Evolutionary conservation across 1,140 invertebrate genomes (phyloP).

Genomic region (Phortica variegata): DNA sequence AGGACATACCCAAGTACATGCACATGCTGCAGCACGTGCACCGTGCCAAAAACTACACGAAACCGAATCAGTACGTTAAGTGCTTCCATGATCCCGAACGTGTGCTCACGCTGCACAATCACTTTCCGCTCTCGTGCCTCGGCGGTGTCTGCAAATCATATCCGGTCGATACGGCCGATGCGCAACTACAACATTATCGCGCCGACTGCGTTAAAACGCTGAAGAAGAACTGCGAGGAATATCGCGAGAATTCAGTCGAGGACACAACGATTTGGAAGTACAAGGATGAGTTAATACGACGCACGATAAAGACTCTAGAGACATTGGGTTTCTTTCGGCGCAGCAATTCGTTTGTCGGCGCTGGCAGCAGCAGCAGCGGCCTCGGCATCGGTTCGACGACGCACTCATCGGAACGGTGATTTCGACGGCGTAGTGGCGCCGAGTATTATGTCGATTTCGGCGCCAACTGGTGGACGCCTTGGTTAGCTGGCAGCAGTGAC

Average conservation of each 20-base stretch:
- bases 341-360: slow-evolving; percentile 11
- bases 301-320: slow-evolving; percentile 70
- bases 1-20: slow-evolving; percentile 84
- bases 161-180: slow-evolving; percentile 77
- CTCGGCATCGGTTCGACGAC: slow-evolving; percentile 38
- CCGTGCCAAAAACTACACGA: slow-evolving; percentile 86
- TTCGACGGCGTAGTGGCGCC: slow-evolving; percentile 24
- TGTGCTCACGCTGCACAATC: slow-evolving; percentile 88
- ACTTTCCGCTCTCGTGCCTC: slow-evolving; percentile 86
- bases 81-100: slow-evolving; percentile 91
- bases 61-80: slow-evolving; percentile 90
- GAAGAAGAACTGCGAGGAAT: slow-evolving; percentile 83
- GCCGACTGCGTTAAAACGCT: slow-evolving; percentile 88
- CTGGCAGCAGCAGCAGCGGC: slow-evolving; percentile 14
- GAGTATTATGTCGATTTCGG: slow-evolving; percentile 17
- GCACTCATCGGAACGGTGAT: slow-evolving; percentile 53
- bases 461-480: slow-evolving; percentile 18
- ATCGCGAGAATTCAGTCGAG: slow-evolving; percentile 76
- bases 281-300: slow-evolving; percentile 71
- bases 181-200: slow-evolving; percentile 90
- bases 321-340: slow-evolving; percentile 71
- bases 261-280: slow-evolving; percentile 88
- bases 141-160: slow-evolving; percentile 84
- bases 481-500: slow-evolving; percentile 1
- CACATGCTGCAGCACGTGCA: slow-evolving; percentile 94